Percentiles rank a stretch among this genome's conserved stretches.
phyloP scores from a whole-genome alignment of 2,113 vertebrate species.

The Cairina moschata region DNA sequence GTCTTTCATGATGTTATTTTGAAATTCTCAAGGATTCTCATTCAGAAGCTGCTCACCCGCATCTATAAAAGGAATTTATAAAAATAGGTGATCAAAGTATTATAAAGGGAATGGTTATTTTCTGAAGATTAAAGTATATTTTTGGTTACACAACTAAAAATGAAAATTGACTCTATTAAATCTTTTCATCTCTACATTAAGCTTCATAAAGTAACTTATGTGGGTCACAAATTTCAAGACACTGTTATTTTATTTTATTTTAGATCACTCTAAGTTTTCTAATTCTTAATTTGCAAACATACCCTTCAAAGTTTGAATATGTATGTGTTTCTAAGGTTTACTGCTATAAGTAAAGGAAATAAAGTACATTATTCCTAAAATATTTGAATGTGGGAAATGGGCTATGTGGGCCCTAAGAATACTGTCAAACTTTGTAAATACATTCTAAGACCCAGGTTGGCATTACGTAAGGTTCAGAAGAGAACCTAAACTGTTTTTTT shows the following conservation, averaged over 20 bases:
- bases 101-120: not conserved
- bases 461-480: not conserved
- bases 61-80: not conserved
- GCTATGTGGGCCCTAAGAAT: not conserved
- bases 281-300: not conserved
- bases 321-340: not conserved
- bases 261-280: not conserved
- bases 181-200: not conserved
- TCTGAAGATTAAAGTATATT: not conserved
- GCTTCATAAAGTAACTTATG: not conserved
- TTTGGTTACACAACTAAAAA: conserved; percentile 1
- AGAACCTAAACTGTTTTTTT: not conserved
- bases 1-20: not conserved
- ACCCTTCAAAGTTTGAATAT: not conserved
- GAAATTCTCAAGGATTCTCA: not conserved
- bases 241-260: not conserved
- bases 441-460: not conserved
- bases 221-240: not conserved
- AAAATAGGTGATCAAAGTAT: not conserved
- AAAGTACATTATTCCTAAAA: not conserved
- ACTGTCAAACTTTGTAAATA: not conserved
- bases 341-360: not conserved
- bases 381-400: not conserved
- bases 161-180: not conserved
- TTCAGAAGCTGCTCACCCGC: not conserved